Percentiles rank a stretch among this genome's conserved stretches.
Evolutionary conservation across 2,888 invertebrate genomes (phyloP).

Genomic region (Nipponacmea schrenckii): DNA sequence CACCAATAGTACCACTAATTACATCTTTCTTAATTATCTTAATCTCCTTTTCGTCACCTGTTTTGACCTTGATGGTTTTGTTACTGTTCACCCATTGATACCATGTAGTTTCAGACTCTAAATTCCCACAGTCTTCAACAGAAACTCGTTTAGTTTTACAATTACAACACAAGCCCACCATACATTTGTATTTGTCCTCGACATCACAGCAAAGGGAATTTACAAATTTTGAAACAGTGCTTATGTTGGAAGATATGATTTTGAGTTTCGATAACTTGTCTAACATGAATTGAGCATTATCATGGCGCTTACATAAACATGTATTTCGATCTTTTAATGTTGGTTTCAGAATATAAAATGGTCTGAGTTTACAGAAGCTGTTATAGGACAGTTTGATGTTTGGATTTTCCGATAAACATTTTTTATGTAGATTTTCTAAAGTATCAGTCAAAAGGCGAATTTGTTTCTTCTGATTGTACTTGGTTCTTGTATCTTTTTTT

Average conservation of each 20-base stretch:
- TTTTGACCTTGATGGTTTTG: constrained; percentile 17
- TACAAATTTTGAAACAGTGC: not conserved
- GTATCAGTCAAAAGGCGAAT: constrained; percentile 31
- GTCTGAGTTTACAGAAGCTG: constrained; percentile 31
- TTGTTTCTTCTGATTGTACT: constrained; percentile 30
- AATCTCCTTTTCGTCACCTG: constrained; percentile 10
- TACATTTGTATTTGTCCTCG: not conserved
- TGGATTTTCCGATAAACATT: constrained; percentile 25
- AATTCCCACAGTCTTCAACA: constrained; percentile 4
- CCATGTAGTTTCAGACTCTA: constrained; percentile 16
- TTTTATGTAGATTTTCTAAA: constrained; percentile 29
- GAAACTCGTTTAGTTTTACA: constrained; percentile 15
- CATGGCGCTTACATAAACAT: constrained; percentile 33
- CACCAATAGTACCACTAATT: constrained; percentile 16
- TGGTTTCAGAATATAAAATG: constrained; percentile 33
- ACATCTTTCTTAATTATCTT: constrained; percentile 20
- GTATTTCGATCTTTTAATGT: constrained; percentile 34
- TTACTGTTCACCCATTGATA: constrained; percentile 23
- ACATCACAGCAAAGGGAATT: not conserved
- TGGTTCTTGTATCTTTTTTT: constrained; percentile 27
- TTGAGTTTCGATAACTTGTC: constrained; percentile 17
- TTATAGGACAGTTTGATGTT: constrained; percentile 33
- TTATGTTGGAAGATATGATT: not conserved
- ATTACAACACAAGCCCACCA: constrained; percentile 14
- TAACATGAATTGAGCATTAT: constrained; percentile 27